Conservation (phyloP, 2,888 invertebrate genomes). For the Pedicia rivosa region DNA sequence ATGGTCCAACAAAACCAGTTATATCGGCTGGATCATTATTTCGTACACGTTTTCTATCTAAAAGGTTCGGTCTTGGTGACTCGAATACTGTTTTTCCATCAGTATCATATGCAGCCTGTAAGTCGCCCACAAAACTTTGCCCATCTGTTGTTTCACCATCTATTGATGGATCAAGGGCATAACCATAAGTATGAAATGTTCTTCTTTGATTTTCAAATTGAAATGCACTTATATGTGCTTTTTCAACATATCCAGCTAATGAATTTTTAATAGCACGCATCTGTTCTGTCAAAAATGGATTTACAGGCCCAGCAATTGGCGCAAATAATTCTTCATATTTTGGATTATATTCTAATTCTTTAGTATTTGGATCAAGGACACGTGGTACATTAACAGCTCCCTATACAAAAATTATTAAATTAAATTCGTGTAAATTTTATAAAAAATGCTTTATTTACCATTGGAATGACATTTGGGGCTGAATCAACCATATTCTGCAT, state of each 20-base stretch:
- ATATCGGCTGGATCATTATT: conserved; percentile 87
- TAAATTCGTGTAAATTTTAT: conserved; percentile 4
- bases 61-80: conserved; percentile 43
- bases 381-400: conserved; percentile 52
- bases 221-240: conserved; percentile 89
- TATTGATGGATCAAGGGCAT: conserved; percentile 86
- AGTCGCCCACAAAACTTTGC: conserved; percentile 38
- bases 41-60: conserved; percentile 55
- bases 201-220: conserved; percentile 93
- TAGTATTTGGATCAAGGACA: conserved; percentile 60
- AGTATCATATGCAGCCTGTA: conserved; percentile 51
- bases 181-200: conserved; percentile 89
- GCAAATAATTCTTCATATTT: conserved; percentile 90
- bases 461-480: conserved; percentile 69
- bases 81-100: conserved; percentile 87
- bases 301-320: conserved; percentile 79
- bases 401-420: conserved; percentile 32
- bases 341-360: conserved; percentile 80
- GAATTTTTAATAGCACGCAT: conserved; percentile 79
- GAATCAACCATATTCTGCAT: conserved; percentile 55
- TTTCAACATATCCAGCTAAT: conserved; percentile 85
- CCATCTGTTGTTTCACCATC: conserved; percentile 36
- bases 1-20: conserved; percentile 92
- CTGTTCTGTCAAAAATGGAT: conserved; percentile 85
- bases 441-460: conserved; percentile 34